Base-by-base conservation (phyloP, 2,888 invertebrate genomes). In the Lepidonotus clava region DNA sequence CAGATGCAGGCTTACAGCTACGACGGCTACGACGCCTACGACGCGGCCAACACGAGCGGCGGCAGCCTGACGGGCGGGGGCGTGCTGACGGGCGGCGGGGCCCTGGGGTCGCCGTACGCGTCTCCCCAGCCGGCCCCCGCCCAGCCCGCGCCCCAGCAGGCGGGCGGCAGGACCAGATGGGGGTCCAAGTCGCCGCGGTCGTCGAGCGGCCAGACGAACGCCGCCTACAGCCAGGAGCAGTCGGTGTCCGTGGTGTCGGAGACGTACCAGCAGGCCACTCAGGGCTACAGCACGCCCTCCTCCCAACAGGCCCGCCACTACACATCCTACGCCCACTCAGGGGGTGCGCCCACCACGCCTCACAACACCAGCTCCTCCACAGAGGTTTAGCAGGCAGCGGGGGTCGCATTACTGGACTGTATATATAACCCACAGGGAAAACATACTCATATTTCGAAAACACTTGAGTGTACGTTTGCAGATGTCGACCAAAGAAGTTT, bases 1-100 rank as follows among this genome's bases (percentile, higher is more conserved):
- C 38, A 41, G n/a, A 83, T 83, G 83, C 83, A 83, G 83, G 1
- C 6, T 14, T 85, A 85, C 71, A 24, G 28, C 32, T 41, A 71
- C 46, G 32, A 28, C n/a, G 85, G 76, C 11, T 85, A 85, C 28
- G 85, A 85, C n/a, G 53, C 38, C 8, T 85, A 85, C 46, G 85
- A 85, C 21, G 28, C 24, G 11, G 14, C 41, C 71, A 76, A 41
- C n/a, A 38, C 18, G 18, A 51, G 76, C 46, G 76, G 28, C n/a
- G 66, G 85, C 0, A 34, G 46, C 21, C 18, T 24, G 0, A 46
- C 11, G 14, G 34, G 32, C 14, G 66, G 71, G 18, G 38, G 53
- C 21, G 40, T 21, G 21, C 24, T 76, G 51, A 40, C 36, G 21
- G 61, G 66, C n/a, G 28, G 36, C 40, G 66, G 84, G 14, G 51